Evolutionary conservation across 2,888 invertebrate species (phyloP).

Genomic region (Zelleria hepariella): DNA sequence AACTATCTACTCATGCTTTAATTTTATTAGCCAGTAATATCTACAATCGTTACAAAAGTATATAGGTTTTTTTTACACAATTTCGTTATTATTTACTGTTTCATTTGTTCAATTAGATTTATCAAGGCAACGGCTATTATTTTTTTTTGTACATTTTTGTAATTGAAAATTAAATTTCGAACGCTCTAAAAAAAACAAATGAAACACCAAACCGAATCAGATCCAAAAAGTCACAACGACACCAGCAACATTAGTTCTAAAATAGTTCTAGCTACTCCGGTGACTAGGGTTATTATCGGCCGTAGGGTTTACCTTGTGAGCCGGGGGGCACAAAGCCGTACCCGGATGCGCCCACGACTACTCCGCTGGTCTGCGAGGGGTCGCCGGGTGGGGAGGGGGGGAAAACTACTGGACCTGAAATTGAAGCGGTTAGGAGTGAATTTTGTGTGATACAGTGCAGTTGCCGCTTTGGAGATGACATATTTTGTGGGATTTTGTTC

Average conservation of each 20-base stretch:
- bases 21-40: not conserved
- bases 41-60: not conserved
- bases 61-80: not conserved
- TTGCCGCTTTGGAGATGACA: too few relatives aligned
- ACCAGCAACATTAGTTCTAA: not conserved
- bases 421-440: not conserved
- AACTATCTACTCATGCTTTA: not conserved
- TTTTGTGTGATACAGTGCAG: too few relatives aligned
- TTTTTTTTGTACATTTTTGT: too few relatives aligned
- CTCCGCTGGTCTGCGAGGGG: constrained; percentile 82
- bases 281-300: constrained; percentile 38
- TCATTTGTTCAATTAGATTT: not conserved
- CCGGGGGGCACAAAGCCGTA: constrained; percentile 88
- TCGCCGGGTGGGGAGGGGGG: constrained; percentile 78
- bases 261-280: constrained; percentile 50
- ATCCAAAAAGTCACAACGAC: not conserved
- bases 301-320: constrained; percentile 73
- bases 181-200: not conserved
- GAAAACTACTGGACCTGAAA: constrained; percentile 85
- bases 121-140: too few relatives aligned
- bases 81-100: not conserved
- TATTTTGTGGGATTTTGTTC: too few relatives aligned
- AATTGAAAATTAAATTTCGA: too few relatives aligned
- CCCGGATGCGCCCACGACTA: constrained; percentile 86
- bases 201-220: not conserved